Conservation (phyloP, 2,888 invertebrate genomes). For the Drosophila diplacantha region DNA sequence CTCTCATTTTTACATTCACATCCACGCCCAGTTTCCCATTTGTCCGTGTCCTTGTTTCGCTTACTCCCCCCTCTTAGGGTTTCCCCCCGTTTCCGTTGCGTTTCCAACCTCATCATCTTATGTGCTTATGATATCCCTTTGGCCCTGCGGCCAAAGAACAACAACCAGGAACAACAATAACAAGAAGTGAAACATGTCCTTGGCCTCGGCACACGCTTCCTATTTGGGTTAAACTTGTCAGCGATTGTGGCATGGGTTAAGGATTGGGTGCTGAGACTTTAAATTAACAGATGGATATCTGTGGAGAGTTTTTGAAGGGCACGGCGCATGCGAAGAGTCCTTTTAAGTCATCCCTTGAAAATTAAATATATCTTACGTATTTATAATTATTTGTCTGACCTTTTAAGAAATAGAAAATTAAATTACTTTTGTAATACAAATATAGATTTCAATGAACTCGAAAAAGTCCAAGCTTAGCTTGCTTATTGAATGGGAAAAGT, state of each 20-base stretch:
- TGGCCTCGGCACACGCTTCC: conserved; percentile 41
- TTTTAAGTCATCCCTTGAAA: background rate
- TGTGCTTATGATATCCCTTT: conserved; percentile 61
- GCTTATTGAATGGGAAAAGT: conserved; percentile 4
- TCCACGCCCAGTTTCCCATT: conserved; percentile 26
- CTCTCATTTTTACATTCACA: conserved; percentile 12
- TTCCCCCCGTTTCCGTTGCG: conserved; percentile 8
- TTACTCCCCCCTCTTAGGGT: background rate
- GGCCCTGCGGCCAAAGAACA: conserved; percentile 53
- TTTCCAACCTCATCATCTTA: conserved; percentile 42
- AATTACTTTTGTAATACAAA: background rate
- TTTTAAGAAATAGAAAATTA: background rate
- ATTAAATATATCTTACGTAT: background rate
- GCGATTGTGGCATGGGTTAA: conserved; percentile 24
- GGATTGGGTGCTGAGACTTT: conserved; percentile 34
- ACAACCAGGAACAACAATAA: conserved; percentile 35
- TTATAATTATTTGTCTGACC: background rate
- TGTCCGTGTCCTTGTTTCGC: conserved; percentile 42
- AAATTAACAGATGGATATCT: conserved; percentile 36
- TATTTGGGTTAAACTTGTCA: conserved; percentile 41
- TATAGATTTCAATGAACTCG: background rate
- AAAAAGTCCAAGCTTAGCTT: background rate
- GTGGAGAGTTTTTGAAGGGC: background rate
- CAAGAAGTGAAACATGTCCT: conserved; percentile 33
- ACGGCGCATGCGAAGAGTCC: background rate